Percentiles rank a stretch among this genome's conserved stretches.
These are phyloP conservation scores for Lordiphosa fenestrarum DNA, from an alignment of 2,888 invertebrate genomes.

Conservation along the genomic window DNA sequence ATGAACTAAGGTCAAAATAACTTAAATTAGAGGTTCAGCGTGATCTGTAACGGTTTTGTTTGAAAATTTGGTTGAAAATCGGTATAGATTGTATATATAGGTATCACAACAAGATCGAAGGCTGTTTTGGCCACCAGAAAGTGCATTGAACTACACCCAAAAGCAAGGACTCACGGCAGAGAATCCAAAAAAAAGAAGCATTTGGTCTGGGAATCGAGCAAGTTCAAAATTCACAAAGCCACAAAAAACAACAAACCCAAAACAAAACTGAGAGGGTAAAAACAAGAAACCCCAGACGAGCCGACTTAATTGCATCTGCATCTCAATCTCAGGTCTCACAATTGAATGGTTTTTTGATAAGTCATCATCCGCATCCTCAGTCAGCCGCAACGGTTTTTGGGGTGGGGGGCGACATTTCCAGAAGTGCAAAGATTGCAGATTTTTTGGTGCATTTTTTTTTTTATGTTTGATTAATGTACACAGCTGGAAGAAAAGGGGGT, in stretches of 20 bases:
- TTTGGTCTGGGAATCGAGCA: conserved; percentile 61
- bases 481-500: conserved; percentile 37
- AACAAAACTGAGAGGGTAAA: conserved; percentile 14
- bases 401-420: conserved; percentile 10
- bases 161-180: conserved; percentile 20
- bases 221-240: conserved; percentile 58
- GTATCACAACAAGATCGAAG: too few relatives aligned
- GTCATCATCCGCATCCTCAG: conserved; percentile 47
- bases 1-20: too few relatives aligned
- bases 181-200: conserved; percentile 26
- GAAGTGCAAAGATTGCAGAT: conserved; percentile 57
- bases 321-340: conserved; percentile 23
- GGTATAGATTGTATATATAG: too few relatives aligned
- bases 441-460: conserved; percentile 45
- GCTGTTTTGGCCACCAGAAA: conserved; percentile 16
- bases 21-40: too few relatives aligned
- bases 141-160: conserved; percentile 63
- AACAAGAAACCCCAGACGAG: conserved; percentile 27
- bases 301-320: conserved; percentile 58
- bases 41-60: too few relatives aligned
- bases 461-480: conserved; percentile 65
- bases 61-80: too few relatives aligned
- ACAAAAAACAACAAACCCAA: conserved; percentile 30
- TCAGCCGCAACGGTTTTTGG: conserved; percentile 5
- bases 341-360: conserved; percentile 58